phyloP scores from a whole-genome alignment of 2,797 vertebrate genomes.

The Pelobates cultripes region DNA sequence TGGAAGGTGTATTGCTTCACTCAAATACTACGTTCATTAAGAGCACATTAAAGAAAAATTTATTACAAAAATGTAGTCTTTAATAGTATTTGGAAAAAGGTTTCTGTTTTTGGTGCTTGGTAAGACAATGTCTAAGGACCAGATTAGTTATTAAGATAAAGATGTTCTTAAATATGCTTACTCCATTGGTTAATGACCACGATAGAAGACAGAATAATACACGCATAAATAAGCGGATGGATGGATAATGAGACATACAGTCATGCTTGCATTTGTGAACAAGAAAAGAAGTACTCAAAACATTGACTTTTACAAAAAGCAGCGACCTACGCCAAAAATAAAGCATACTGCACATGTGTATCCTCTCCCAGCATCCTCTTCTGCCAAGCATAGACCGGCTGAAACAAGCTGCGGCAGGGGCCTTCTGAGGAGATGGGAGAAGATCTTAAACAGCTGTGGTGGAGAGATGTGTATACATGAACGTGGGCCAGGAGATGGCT shows the following conservation, averaged over 20 bases:
- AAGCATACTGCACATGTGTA: conserved; percentile 27
- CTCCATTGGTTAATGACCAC: neutral
- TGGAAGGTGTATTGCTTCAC: no score
- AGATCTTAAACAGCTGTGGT: conserved; percentile 38
- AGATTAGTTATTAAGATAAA: no score
- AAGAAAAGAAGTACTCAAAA: neutral
- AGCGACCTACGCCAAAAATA: neutral
- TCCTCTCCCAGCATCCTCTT: conserved; percentile 42
- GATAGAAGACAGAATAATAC: no score
- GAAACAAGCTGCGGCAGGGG: conserved; percentile 8
- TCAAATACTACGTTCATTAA: no score
- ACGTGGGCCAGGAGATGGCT: conserved; percentile 33
- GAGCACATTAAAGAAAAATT: no score
- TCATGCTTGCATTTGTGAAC: neutral
- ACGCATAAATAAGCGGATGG: neutral
- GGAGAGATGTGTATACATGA: conserved; percentile 11
- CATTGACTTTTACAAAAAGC: neutral
- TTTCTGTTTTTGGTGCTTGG: no score
- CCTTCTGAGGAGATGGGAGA: conserved; percentile 19
- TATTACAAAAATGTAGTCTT: no score
- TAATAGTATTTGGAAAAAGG: no score
- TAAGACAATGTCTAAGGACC: no score
- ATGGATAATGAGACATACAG: neutral
- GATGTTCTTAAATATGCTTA: no score
- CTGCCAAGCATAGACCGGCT: conserved; percentile 42